These are phyloP conservation scores for Eupithecia abbreviata DNA, from an alignment of 2,888 invertebrate species.

Conservation along the genomic window DNA sequence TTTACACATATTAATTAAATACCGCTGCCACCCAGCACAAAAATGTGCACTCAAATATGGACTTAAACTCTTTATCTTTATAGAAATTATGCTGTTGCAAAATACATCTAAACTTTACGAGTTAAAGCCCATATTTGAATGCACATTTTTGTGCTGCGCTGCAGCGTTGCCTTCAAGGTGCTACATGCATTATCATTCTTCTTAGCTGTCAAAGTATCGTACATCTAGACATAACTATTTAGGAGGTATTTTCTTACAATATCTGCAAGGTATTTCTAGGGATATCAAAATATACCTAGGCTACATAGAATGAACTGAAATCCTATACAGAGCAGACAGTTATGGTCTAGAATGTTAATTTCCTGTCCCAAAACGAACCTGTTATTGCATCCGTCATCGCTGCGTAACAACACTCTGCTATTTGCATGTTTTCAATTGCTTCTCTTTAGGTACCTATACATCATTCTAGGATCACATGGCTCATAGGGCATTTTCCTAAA, in stretches of 20 bases:
- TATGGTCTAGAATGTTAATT: slow-evolving; percentile 51
- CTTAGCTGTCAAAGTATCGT: neutral
- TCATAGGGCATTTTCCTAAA: neutral
- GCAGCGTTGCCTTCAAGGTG: too few species aligned
- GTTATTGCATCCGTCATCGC: slow-evolving; percentile 46
- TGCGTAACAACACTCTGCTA: slow-evolving; percentile 34
- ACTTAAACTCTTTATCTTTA: too few species aligned
- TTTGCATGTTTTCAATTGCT: slow-evolving; percentile 31
- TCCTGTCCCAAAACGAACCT: slow-evolving; percentile 48
- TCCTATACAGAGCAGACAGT: slow-evolving; percentile 40
- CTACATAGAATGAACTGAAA: slow-evolving; percentile 46
- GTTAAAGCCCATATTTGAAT: too few species aligned
- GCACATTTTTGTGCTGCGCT: too few species aligned
- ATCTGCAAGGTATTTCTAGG: neutral
- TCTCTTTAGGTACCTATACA: neutral
- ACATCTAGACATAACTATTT: neutral
- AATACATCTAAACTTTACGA: too few species aligned
- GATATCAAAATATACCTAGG: neutral
- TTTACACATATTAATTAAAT: too few species aligned
- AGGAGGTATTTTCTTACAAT: neutral
- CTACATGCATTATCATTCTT: neutral
- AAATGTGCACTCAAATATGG: too few species aligned
- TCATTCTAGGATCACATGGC: neutral
- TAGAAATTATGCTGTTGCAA: too few species aligned
- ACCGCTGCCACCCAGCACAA: too few species aligned